Evolutionary conservation across 2,888 invertebrate genomes (phyloP).

Genomic region (Lasioglossum malachurum): DNA sequence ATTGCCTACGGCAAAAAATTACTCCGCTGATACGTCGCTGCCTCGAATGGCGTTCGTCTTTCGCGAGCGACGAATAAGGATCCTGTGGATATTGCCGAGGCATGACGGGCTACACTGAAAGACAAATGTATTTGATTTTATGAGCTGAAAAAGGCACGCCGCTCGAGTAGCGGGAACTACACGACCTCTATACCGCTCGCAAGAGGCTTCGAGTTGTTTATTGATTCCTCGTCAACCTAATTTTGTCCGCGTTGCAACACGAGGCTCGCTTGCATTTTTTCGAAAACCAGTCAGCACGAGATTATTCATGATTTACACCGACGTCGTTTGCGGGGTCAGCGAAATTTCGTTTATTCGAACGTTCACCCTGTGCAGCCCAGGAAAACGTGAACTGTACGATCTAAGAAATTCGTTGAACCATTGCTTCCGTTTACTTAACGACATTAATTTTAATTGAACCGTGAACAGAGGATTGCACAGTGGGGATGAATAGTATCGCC

Average conservation of each 20-base stretch:
- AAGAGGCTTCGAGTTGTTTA: background rate
- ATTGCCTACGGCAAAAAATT: conserved; percentile 59
- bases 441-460: background rate
- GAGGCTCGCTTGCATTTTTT: background rate
- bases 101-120: background rate
- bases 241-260: background rate
- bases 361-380: background rate
- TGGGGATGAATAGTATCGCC: background rate
- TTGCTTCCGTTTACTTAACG: background rate
- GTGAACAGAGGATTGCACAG: background rate
- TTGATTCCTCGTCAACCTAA: background rate
- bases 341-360: background rate
- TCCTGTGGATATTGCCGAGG: conserved; percentile 24
- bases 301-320: background rate
- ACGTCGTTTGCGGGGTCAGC: background rate
- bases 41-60: conserved; percentile 11
- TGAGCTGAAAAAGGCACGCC: background rate
- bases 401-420: too few species aligned
- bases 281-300: background rate
- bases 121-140: background rate
- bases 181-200: background rate
- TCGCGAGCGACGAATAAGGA: background rate
- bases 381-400: background rate
- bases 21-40: conserved; percentile 18
- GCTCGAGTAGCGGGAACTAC: background rate